Evolutionary conservation across 2,113 vertebrate species (phyloP).

Genomic region (Okapia johnstoni): DNA sequence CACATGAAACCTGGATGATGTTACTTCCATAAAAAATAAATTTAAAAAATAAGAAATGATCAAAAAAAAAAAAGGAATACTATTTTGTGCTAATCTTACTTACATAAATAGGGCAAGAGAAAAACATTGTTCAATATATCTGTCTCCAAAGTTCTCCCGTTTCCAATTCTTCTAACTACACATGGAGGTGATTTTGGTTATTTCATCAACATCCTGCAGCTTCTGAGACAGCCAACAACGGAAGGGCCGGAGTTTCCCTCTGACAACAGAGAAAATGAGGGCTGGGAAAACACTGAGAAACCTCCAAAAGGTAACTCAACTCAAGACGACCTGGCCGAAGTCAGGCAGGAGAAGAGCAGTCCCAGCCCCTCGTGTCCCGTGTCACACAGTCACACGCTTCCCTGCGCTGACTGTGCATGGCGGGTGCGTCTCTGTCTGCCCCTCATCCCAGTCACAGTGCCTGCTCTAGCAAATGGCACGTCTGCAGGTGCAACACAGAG

Average conservation of each 20-base stretch:
- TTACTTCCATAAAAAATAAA: background rate
- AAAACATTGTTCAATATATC: background rate
- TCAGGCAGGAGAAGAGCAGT: background rate
- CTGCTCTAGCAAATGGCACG: background rate
- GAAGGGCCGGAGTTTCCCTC: background rate
- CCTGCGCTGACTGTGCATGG: no score
- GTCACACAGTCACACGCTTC: background rate
- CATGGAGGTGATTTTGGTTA: background rate
- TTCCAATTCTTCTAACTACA: conserved; percentile 8
- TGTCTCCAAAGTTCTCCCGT: background rate
- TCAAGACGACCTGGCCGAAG: background rate
- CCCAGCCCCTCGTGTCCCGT: no score
- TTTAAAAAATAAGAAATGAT: background rate
- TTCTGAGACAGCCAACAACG: background rate
- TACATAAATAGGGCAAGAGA: background rate
- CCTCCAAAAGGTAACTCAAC: background rate
- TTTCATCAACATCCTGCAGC: background rate
- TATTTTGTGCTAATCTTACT: background rate
- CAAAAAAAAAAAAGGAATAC: background rate
- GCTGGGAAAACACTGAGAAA: background rate
- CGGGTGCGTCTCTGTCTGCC: background rate
- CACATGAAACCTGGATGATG: background rate
- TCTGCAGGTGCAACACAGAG: background rate
- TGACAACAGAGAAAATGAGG: background rate
- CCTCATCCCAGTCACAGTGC: background rate